These are phyloP conservation scores for Bursaphelenchus mucronatus DNA, from an alignment of 1,140 invertebrate genomes.

Conservation along the genomic window DNA sequence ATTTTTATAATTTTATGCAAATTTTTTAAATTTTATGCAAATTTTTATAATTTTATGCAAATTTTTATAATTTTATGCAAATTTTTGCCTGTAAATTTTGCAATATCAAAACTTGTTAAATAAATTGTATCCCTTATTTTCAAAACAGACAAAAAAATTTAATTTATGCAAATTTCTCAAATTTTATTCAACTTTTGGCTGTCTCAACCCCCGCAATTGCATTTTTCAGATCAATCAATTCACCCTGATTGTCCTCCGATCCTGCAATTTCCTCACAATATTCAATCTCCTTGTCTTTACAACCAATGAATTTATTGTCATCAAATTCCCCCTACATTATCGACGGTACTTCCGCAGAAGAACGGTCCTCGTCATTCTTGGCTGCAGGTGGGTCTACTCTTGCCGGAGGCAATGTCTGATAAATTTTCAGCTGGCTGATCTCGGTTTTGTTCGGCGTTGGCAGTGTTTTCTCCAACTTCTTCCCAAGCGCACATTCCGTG, in stretches of 20 bases:
- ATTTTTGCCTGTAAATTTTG: no score
- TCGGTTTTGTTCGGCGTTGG: slow-evolving; percentile 55
- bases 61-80: no score
- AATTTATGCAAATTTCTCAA: background rate
- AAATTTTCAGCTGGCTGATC: slow-evolving; percentile 52
- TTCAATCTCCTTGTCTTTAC: slow-evolving; percentile 60
- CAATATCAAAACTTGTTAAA: no score
- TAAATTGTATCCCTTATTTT: no score
- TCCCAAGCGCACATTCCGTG: slow-evolving; percentile 48
- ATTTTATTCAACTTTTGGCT: background rate
- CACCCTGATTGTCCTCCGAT: slow-evolving; percentile 53
- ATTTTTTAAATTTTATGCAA: no score
- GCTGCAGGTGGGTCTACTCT: slow-evolving; percentile 35
- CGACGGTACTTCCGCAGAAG: slow-evolving; percentile 54
- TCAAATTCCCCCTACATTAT: slow-evolving; percentile 59
- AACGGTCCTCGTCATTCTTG: slow-evolving; percentile 54
- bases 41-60: no score
- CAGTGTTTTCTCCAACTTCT: slow-evolving; percentile 55
- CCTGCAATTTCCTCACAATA: slow-evolving; percentile 58
- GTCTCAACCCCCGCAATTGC: background rate
- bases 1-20: no score
- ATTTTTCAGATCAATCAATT: slow-evolving; percentile 51
- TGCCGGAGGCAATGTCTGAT: slow-evolving; percentile 17
- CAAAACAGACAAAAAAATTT: no score
- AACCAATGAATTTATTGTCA: slow-evolving; percentile 55